Evolutionary conservation across 2,888 invertebrate genomes (phyloP).

Genomic region (Aethes cnicana): DNA sequence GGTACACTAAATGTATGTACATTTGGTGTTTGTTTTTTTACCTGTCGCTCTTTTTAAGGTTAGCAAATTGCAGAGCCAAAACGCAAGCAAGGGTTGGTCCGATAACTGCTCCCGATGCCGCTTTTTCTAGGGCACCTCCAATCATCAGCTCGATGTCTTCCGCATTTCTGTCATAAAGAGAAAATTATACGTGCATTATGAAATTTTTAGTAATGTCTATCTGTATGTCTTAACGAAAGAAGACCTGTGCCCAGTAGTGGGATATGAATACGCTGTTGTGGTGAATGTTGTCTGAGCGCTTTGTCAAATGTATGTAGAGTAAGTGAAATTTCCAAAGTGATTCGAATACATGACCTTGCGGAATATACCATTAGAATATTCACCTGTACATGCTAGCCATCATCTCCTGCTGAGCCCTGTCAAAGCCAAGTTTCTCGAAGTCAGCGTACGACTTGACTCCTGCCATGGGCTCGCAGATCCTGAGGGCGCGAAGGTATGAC

Average conservation of each 20-base stretch:
- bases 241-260: too few species aligned
- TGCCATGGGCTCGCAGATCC: slow-evolving; percentile 84
- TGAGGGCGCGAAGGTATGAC: slow-evolving; percentile 86
- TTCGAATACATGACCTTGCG: too few species aligned
- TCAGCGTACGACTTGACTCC: slow-evolving; percentile 81
- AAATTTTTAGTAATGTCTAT: too few species aligned
- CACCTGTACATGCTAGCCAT: slow-evolving; percentile 87
- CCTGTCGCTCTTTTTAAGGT: slow-evolving; percentile 91
- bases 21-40: slow-evolving; percentile 35
- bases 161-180: slow-evolving; percentile 73
- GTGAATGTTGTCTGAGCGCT: too few species aligned
- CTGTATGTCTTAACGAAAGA: too few species aligned
- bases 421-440: slow-evolving; percentile 80
- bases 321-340: too few species aligned
- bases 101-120: slow-evolving; percentile 90
- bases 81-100: slow-evolving; percentile 95
- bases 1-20: background rate
- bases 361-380: too few species aligned
- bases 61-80: slow-evolving; percentile 90
- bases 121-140: slow-evolving; percentile 91
- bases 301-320: too few species aligned
- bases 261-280: too few species aligned
- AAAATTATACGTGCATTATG: background rate
- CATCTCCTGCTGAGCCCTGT: slow-evolving; percentile 82
- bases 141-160: slow-evolving; percentile 93